Base-by-base conservation (phyloP, 2,888 invertebrate genomes). In the Campoletis raptor region DNA sequence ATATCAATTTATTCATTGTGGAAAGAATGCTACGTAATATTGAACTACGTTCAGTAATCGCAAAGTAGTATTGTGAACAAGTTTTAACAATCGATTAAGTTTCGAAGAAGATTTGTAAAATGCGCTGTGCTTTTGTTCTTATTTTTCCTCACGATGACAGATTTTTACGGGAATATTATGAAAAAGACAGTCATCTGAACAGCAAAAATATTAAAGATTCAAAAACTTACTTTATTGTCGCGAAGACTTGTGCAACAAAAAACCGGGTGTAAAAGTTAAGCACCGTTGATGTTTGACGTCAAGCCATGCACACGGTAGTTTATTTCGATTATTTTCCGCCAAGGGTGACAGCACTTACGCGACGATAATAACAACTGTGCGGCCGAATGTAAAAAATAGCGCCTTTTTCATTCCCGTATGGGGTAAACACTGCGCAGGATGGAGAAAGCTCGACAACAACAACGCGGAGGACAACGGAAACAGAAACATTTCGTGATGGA, bases 141-240 rank as follows among this genome's bases (percentile, higher is more conserved):
- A n/a, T 24, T 61, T 42, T n/a, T 15, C 54, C 40, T n/a, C 52
- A 36, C 18, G 18, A 10, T 15, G 30, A 54, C 36, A 2, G 10
- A 21, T 73, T 36, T 1, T 37, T 40, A 21, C 6, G 48, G 9
- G 12, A 12, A 12, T 52, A 12, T 12, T n/a, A 36, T 40, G 1
- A 18, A 54, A 21, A 66, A 52, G 54, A 64, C 21, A 21, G n/a
- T 52, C 9, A 69, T 52, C n/a, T 5, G 36, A 77, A 40, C 67
- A 15, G 24, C 18, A 40, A 40, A 52, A 40, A 54, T 24, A 10
- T 12, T 15, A 12, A 24, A 37, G 7, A 36, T 36, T 70, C 18
- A 10, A 40, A 45, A 67, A 78, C 78, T 78, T 54, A 78, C 78
- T 52, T 78, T 8, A 40, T 37, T 18, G 18, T 45, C n/a, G 45